Conservation (phyloP, 2,888 invertebrate species). For the Diaphora mendica region DNA sequence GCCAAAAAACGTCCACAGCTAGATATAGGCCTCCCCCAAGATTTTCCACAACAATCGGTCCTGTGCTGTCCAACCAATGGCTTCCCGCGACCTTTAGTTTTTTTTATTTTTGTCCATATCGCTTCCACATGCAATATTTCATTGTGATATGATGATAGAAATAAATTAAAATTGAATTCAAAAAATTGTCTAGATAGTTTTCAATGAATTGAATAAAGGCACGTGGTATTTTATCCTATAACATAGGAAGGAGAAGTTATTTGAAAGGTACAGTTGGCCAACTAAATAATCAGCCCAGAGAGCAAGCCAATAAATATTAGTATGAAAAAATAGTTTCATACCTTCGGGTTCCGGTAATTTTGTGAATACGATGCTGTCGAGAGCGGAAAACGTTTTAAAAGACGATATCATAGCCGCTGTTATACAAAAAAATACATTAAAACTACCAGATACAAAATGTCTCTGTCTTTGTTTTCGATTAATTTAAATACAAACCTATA, state of each 20-base stretch:
- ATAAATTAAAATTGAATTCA: background rate
- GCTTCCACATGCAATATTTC: too few relatives aligned
- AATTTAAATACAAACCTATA: background rate
- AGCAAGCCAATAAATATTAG: background rate
- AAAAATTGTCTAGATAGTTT: background rate
- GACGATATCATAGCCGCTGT: constrained; percentile 17
- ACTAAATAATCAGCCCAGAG: background rate
- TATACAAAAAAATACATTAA: background rate
- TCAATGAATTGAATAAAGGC: background rate
- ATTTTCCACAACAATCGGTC: too few relatives aligned
- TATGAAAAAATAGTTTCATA: background rate
- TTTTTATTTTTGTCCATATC: too few relatives aligned
- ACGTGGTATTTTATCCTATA: background rate
- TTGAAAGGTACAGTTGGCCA: background rate
- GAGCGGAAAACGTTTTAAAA: constrained; percentile 18
- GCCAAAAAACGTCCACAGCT: too few relatives aligned
- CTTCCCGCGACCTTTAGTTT: too few relatives aligned
- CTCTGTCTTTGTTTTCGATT: background rate
- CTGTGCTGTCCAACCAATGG: too few relatives aligned
- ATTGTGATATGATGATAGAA: background rate
- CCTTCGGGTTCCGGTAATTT: constrained; percentile 11
- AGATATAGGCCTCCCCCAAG: too few relatives aligned
- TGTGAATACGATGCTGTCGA: constrained; percentile 29
- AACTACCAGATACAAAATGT: background rate
- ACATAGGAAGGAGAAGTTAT: background rate